Evolutionary conservation across 64 coral and sea anemone genomes (phyloP).

Genomic region (Catalaphyllia jardinei): DNA sequence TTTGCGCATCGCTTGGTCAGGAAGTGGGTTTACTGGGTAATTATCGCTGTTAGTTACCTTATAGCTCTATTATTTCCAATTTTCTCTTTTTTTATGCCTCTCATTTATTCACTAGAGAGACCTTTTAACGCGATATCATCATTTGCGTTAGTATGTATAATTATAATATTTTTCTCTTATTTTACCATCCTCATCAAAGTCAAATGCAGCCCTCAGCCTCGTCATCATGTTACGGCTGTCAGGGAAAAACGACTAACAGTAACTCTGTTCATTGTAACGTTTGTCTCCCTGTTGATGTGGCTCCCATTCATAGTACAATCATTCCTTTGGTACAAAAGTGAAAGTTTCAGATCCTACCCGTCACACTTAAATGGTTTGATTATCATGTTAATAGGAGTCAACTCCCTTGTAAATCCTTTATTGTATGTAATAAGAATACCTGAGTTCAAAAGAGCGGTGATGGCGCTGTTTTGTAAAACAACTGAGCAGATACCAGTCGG

Average conservation of each 20-base stretch:
- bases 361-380: too few species aligned
- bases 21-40: background rate
- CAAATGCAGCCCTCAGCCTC: background rate
- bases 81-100: background rate
- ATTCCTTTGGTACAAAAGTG: too few species aligned
- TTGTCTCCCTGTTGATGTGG: background rate
- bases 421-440: background rate
- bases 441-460: background rate
- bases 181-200: background rate
- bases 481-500: too few species aligned
- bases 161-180: constrained; percentile 1
- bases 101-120: background rate
- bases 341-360: too few species aligned
- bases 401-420: background rate
- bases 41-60: background rate
- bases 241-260: constrained; percentile 1
- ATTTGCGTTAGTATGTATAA: background rate
- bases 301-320: background rate
- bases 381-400: background rate
- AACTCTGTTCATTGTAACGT: background rate
- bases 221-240: background rate
- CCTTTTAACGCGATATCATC: background rate
- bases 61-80: background rate
- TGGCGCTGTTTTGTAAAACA: background rate
- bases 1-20: background rate